Evolutionary conservation across 2,113 vertebrate species (phyloP).

Genomic region (Bos javanicus): DNA sequence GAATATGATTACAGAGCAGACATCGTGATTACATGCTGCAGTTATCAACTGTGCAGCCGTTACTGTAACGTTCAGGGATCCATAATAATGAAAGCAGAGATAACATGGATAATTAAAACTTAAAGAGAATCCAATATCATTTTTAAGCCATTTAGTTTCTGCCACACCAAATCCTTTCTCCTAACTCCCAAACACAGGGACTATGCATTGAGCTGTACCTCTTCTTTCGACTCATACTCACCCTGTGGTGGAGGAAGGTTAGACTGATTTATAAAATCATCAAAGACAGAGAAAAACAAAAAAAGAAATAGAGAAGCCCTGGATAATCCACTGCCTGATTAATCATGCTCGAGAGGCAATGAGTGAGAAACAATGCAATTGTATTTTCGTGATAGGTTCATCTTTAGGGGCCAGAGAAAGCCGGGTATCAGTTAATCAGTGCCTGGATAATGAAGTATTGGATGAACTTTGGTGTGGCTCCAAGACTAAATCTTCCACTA

Average conservation of each 20-base stretch:
- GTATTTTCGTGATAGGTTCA: slow-evolving; percentile 25
- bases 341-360: neutral
- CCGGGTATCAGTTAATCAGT: slow-evolving; percentile 21
- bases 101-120: slow-evolving; percentile 63
- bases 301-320: neutral
- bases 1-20: slow-evolving; percentile 27
- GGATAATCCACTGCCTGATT: neutral
- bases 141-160: slow-evolving; percentile 42
- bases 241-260: neutral
- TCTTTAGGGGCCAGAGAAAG: slow-evolving; percentile 9
- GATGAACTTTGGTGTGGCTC: neutral
- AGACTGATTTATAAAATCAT: neutral
- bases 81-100: slow-evolving; percentile 47
- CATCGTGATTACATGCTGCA: neutral
- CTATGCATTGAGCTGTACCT: neutral
- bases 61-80: neutral
- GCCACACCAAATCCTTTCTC: neutral
- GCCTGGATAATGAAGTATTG: slow-evolving; percentile 39
- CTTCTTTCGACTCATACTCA: neutral
- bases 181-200: neutral
- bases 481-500: slow-evolving; percentile 26
- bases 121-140: slow-evolving; percentile 52
- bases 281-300: neutral
- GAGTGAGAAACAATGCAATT: neutral
- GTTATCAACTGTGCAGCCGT: slow-evolving; percentile 31